A percentile compares a stretch with the other conserved stretches of the same genome.
Evolutionary conservation across 2,113 vertebrate species (phyloP).

Genomic region (Lethenteron reissneri): DNA sequence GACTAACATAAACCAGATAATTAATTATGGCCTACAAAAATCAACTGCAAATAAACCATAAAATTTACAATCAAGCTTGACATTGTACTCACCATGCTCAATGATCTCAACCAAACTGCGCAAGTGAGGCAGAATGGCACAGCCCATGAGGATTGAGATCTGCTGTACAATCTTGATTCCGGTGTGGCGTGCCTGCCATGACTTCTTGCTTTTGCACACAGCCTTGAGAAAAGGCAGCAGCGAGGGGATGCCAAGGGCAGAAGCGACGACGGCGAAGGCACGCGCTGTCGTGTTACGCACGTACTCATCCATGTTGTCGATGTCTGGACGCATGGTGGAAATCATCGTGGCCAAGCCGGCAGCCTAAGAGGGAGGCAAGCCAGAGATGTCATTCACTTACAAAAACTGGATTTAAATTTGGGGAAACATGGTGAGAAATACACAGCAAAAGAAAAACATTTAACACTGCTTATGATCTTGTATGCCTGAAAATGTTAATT

Average conservation of each 20-base stretch:
- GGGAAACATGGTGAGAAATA: not conserved
- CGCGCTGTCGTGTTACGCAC: constrained; percentile 92
- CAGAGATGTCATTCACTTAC: too few species aligned
- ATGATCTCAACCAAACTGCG: constrained; percentile 98
- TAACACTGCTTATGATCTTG: too few species aligned
- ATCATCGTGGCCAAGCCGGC: constrained; percentile 98
- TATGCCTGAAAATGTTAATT: not conserved
- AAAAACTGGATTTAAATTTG: too few species aligned
- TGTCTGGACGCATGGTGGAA: constrained; percentile 93
- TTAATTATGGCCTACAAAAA: not conserved
- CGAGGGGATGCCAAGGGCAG: constrained; percentile 88
- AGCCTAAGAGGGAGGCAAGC: constrained; percentile 28
- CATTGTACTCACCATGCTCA: constrained; percentile 53
- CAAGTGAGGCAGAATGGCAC: constrained; percentile 86
- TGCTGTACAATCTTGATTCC: constrained; percentile 99
- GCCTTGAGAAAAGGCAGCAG: constrained; percentile 90
- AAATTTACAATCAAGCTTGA: too few species aligned
- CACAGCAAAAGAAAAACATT: not conserved
- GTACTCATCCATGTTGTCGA: constrained; percentile 98
- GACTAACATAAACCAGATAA: not conserved
- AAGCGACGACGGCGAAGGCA: constrained; percentile 89
- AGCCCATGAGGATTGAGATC: constrained; percentile 98
- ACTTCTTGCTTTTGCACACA: constrained; percentile 97
- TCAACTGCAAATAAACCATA: too few species aligned
- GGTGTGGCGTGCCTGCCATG: constrained; percentile 90